A percentile compares a stretch with the other conserved stretches of the same genome.
phyloP scores from a whole-genome alignment of 1,140 invertebrate genomes.

The Agrypnia vestita region DNA sequence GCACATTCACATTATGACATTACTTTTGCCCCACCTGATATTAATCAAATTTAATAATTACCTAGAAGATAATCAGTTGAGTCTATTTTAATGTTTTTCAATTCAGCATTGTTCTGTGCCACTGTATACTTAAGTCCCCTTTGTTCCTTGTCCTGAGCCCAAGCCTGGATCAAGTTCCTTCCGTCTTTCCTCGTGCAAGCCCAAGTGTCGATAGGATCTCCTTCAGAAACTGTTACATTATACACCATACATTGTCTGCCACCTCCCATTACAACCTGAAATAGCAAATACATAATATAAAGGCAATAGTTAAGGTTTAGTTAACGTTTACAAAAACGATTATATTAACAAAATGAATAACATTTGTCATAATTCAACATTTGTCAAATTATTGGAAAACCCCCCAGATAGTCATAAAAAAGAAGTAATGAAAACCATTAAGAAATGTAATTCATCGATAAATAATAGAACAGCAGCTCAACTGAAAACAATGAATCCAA shows the following conservation, averaged over 20 bases:
- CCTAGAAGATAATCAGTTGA: slow-evolving; percentile 83
- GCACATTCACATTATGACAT: too few relatives aligned
- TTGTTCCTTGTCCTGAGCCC: slow-evolving; percentile 76
- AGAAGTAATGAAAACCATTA: too few relatives aligned
- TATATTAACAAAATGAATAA: too few relatives aligned
- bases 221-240: slow-evolving; percentile 68
- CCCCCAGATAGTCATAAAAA: too few relatives aligned
- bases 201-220: slow-evolving; percentile 80
- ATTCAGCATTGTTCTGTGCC: slow-evolving; percentile 78
- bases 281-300: neutral
- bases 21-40: too few relatives aligned
- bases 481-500: too few relatives aligned
- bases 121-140: slow-evolving; percentile 73
- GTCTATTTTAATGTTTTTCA: slow-evolving; percentile 74
- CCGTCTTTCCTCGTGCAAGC: slow-evolving; percentile 81
- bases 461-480: too few relatives aligned
- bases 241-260: slow-evolving; percentile 83
- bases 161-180: slow-evolving; percentile 80
- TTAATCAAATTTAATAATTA: slow-evolving; percentile 59
- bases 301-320: too few relatives aligned
- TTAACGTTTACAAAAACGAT: too few relatives aligned
- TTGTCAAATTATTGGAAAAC: too few relatives aligned
- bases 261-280: slow-evolving; percentile 89
- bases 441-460: too few relatives aligned
- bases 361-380: too few relatives aligned